Evolutionary conservation across 2,797 vertebrate genomes (phyloP).

Genomic region (Fratercula arctica): DNA sequence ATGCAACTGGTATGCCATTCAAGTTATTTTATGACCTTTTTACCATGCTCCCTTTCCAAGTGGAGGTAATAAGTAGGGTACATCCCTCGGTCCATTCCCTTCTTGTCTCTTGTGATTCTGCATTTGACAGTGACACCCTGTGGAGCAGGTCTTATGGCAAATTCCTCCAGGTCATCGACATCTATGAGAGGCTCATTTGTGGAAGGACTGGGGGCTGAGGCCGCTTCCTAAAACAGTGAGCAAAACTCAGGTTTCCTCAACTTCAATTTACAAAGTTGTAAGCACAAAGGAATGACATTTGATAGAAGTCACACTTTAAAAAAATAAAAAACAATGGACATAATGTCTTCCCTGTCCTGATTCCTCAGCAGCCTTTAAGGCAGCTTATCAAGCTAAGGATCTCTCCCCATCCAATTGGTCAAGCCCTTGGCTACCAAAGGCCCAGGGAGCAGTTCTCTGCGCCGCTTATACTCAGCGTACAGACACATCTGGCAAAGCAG

Average conservation of each 20-base stretch:
- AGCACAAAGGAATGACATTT: neutral
- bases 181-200: conserved; percentile 85
- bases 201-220: conserved; percentile 89
- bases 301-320: neutral
- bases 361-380: neutral
- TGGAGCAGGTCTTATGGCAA: conserved; percentile 90
- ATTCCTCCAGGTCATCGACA: conserved; percentile 95
- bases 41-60: conserved; percentile 95
- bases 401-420: neutral
- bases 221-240: conserved; percentile 84
- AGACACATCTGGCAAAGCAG: neutral
- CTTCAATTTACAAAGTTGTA: neutral
- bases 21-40: conserved; percentile 87
- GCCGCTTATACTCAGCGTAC: neutral
- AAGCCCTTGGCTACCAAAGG: neutral
- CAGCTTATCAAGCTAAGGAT: neutral
- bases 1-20: conserved; percentile 55
- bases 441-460: neutral
- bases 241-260: neutral
- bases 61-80: conserved; percentile 99
- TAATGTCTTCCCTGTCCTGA: neutral
- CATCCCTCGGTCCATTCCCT: conserved; percentile 99
- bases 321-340: neutral
- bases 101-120: conserved; percentile 97
- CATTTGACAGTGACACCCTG: conserved; percentile 95